These are phyloP conservation scores for Trilocha varians DNA, from an alignment of 2,888 invertebrate species.

Conservation along the genomic window DNA sequence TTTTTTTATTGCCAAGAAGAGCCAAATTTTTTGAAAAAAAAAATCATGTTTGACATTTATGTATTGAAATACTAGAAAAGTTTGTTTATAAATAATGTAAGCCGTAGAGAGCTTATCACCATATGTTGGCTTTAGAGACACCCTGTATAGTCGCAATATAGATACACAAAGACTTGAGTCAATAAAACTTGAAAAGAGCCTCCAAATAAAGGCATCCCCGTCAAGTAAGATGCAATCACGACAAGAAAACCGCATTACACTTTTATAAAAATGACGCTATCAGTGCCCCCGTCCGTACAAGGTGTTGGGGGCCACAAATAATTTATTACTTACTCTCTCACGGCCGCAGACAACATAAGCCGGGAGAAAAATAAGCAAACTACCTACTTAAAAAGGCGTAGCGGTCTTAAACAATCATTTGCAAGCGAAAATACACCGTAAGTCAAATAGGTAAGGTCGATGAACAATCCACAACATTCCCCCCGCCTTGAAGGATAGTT, in stretches of 20 bases:
- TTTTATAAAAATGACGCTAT: constrained; percentile 71
- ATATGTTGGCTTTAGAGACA: too few relatives aligned
- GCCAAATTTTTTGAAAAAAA: too few relatives aligned
- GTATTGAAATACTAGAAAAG: too few relatives aligned
- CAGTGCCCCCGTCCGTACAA: constrained; percentile 44
- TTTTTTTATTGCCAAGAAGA: too few relatives aligned
- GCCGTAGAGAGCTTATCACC: too few relatives aligned
- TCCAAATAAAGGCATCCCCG: constrained; percentile 14
- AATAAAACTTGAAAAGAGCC: background rate
- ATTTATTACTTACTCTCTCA: constrained; percentile 58
- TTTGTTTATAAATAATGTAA: too few relatives aligned
- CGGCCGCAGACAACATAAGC: constrained; percentile 63
- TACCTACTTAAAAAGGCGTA: constrained; percentile 59
- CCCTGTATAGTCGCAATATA: too few relatives aligned
- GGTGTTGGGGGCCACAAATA: constrained; percentile 67
- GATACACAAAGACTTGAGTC: too few relatives aligned
- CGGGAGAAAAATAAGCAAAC: constrained; percentile 68
- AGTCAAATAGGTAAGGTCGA: constrained; percentile 33
- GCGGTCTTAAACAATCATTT: constrained; percentile 21
- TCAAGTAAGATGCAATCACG: constrained; percentile 45
- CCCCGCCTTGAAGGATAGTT: constrained; percentile 39
- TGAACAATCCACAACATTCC: constrained; percentile 36
- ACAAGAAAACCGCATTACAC: constrained; percentile 62
- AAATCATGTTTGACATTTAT: too few relatives aligned
- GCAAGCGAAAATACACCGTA: constrained; percentile 39